Evolutionary conservation across 2,113 vertebrate species (phyloP), one percentile per base, ranked within the genome.

Genomic region (Otocyon megalotis): DNA sequence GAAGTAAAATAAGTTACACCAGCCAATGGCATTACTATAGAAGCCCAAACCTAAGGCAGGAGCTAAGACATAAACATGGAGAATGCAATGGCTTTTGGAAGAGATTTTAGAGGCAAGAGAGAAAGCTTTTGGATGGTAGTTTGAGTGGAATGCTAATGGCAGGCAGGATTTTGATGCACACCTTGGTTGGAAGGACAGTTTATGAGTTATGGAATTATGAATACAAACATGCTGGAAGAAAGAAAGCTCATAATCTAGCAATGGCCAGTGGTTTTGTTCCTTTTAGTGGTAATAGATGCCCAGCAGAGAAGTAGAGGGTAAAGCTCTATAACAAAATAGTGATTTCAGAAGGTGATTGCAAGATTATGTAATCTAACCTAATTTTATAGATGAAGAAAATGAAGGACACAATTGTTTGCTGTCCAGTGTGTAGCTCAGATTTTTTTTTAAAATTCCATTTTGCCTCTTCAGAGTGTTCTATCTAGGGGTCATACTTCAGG

Each of bases 301-400:
- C 56, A 16, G 17, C 16, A 88, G 48, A 94, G 28, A 60, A 71
- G 63, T 10, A 77, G 22, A 19, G 2, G 7, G 77, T 82, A 86
- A 91, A 30, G 20, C 19, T 79, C 3, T 50, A 62, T 71, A n/a
- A 32, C 10, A 37, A 80, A 91, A 81, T 79, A 65, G 0, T 81
- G 12, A 28, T 26, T 77, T 93, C 28, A 81, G 35, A 94, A 87
- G n/a, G 8, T 58, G 14, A 48, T 24, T 10, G 20, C n/a, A 72
- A 90, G 16, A 86, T 87, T 50, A 54, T n/a, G 24, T 63, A 11
- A 6, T 86, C 88, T 87, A 62, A 56, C 8, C 3, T 96, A 54
- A 81, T 81, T 93, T 94, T 71, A 60, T 67, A 83, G 69, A 43
- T 96, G 90, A 93, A 81, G 76, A 43, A 84, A 85, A 71, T n/a